Conservation (phyloP, 2,888 invertebrate genomes). For the Aphrophora alni region DNA sequence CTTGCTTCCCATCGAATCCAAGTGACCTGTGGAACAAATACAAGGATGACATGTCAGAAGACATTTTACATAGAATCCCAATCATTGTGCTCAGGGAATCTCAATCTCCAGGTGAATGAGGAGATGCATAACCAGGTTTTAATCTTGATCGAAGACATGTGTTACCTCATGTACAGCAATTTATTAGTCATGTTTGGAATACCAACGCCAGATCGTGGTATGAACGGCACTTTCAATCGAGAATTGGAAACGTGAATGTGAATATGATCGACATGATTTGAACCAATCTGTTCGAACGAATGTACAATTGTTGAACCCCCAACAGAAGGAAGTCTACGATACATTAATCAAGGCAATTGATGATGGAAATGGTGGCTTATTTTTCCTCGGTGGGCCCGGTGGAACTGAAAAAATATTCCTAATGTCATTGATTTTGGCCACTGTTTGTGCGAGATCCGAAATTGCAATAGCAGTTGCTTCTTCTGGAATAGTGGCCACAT, state of each 20-base stretch:
- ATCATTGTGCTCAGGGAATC: constrained; percentile 42
- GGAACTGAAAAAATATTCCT: constrained; percentile 41
- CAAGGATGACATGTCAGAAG: constrained; percentile 46
- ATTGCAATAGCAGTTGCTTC: constrained; percentile 52
- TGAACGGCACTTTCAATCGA: no score
- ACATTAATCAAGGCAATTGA: not conserved
- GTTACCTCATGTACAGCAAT: no score
- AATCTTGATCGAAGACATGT: no score
- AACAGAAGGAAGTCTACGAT: no score
- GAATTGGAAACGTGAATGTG: no score
- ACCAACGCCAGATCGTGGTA: no score
- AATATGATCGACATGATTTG: no score
- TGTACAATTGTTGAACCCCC: not conserved
- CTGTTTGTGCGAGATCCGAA: constrained; percentile 48
- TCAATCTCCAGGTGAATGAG: constrained; percentile 42
- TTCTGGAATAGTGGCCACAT: constrained; percentile 49
- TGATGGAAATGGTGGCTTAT: constrained; percentile 26
- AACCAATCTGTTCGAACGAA: no score
- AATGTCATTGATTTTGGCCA: constrained; percentile 47
- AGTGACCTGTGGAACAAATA: not conserved
- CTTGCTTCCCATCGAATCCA: no score
- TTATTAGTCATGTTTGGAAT: no score
- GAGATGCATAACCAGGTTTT: constrained; percentile 51
- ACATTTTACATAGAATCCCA: constrained; percentile 46
- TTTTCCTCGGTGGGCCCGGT: constrained; percentile 18